Conservation (phyloP, 2,888 invertebrate genomes). For the Agonopterix alstromeriana region DNA sequence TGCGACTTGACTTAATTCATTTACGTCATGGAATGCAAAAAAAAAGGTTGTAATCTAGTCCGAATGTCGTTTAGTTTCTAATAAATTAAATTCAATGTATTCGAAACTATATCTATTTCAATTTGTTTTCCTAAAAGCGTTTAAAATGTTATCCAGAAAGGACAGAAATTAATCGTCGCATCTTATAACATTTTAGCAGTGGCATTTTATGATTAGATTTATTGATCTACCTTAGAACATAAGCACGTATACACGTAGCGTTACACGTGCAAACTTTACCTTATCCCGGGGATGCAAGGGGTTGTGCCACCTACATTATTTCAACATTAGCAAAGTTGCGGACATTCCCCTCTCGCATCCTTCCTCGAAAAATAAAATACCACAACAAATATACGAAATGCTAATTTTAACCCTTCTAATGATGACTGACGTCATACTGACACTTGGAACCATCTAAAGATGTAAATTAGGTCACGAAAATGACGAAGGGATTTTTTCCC, state of each 20-base stretch:
- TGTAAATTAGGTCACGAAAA: too few relatives aligned
- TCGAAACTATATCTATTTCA: too few relatives aligned
- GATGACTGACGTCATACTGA: slow-evolving; percentile 27
- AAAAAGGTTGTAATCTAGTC: too few relatives aligned
- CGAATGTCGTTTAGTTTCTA: too few relatives aligned
- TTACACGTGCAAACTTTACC: not conserved
- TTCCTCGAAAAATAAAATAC: slow-evolving; percentile 39
- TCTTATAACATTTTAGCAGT: not conserved
- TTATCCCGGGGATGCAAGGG: not conserved
- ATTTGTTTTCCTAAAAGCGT: too few relatives aligned
- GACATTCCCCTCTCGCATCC: slow-evolving; percentile 35
- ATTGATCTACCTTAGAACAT: not conserved
- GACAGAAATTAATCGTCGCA: too few relatives aligned
- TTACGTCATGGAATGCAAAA: too few relatives aligned
- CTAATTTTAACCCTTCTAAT: slow-evolving; percentile 46
- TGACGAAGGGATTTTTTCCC: not conserved
- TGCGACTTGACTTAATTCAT: too few relatives aligned
- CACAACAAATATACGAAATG: slow-evolving; percentile 42
- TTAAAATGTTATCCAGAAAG: too few relatives aligned
- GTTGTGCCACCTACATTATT: slow-evolving; percentile 46
- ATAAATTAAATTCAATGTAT: too few relatives aligned
- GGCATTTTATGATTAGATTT: not conserved
- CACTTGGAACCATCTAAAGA: too few relatives aligned
- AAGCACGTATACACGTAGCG: not conserved
- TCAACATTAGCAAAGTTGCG: slow-evolving; percentile 55